These are phyloP conservation scores for Macrotis lagotis DNA, from an alignment of 2,113 vertebrate genomes.

Conservation along the genomic window DNA sequence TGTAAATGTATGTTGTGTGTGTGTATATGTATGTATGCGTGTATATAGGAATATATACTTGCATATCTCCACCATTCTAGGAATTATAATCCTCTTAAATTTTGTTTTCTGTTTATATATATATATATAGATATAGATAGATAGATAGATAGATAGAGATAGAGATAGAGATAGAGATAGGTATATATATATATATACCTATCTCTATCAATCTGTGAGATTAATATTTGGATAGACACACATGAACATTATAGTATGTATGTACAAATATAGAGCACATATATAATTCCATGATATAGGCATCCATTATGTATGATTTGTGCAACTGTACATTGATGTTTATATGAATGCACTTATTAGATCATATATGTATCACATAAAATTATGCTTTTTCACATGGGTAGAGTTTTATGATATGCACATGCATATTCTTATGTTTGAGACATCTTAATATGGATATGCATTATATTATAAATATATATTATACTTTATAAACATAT, in stretches of 20 bases:
- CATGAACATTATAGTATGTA: background rate
- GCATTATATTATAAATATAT: background rate
- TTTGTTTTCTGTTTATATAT: background rate
- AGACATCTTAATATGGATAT: background rate
- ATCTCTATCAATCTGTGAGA: background rate
- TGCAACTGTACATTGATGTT: background rate
- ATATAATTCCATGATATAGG: background rate
- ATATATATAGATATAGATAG: too few relatives aligned
- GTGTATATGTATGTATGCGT: too few relatives aligned
- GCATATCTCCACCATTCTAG: background rate
- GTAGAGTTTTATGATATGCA: too few relatives aligned
- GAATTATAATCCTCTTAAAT: background rate
- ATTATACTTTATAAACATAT: background rate
- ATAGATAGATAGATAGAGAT: too few relatives aligned
- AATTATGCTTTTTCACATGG: too few relatives aligned
- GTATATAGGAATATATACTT: too few relatives aligned
- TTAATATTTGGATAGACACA: background rate
- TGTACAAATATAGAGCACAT: background rate
- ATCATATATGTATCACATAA: too few relatives aligned
- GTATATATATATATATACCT: background rate
- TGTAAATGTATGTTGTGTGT: background rate
- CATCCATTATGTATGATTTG: background rate
- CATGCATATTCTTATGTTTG: accelerated
- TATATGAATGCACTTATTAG: too few relatives aligned
- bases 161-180: too few relatives aligned